Evolutionary conservation across 2,113 vertebrate genomes (phyloP), one percentile per base, ranked within the genome.

Genomic region (Parus major): DNA sequence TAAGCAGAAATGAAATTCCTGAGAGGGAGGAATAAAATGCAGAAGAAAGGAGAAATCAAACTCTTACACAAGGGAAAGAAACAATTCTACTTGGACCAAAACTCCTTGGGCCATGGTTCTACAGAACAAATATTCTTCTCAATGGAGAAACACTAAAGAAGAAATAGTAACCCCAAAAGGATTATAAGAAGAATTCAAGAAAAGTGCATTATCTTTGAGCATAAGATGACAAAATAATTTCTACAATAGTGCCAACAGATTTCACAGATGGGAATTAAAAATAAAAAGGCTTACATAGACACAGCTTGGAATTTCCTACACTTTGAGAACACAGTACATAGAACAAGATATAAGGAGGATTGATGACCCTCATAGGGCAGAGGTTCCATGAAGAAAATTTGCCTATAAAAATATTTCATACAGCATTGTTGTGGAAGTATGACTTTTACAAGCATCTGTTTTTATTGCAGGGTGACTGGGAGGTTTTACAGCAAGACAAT

Each of bases 101-200:
- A 63, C 39, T 84, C 57, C 55, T 36, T 39, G 88, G 85, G 95
- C 61, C 82, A 78, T 0, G 2, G 63, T 33, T 79, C 86, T 83
- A 92, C 87, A 83, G 90, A 93, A 95, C 66, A 96, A 93, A 95
- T 82, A 93, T 75, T 88, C 83, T 95, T 91, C 96, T 95, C 94
- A 70, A 95, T 76, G 90, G 86, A 95, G 93, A 94, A 95, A 94
- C 69, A 46, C 81, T 69, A 84, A 78, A 59, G 82, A 72, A 93
- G 86, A 89, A 91, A 84, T 27, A 86, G 88, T 42, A 97, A 93
- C 83, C 92, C 92, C 81, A 89, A 85, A 93, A 84, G 90, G 96
- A 93, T 95, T 86, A 53, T 42, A 94, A 95, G 88, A 76, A 75
- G 92, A 88, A 93, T 69, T 65, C 82, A 77, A 82, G 80, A 81